Evolutionary conservation across 2,888 invertebrate genomes (phyloP), one percentile per base, ranked within the genome.

Genomic region (Eudasyphora cyanicolor): DNA sequence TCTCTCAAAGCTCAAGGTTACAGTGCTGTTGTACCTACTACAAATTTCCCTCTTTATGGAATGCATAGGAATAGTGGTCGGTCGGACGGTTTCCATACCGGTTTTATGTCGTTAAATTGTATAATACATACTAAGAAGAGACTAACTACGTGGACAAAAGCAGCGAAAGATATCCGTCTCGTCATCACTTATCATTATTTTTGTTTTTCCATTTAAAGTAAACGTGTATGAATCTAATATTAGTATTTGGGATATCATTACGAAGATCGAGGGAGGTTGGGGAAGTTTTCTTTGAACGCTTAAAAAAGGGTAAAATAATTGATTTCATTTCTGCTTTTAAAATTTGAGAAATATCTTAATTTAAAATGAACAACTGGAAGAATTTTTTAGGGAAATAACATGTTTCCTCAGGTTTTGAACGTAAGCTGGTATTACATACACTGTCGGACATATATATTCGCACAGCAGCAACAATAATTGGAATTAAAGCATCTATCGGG

Each of bases 1-100:
- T 1, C 45, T 45, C 45, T 45, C 45, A 45, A n/a, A 17, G n/a
- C 60, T 60, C 60, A 60, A 60, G 60, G 60, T 54, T 54, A 21
- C 21, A 21, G 19, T 49, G 54, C 17, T 60, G 60, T 60, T n/a
- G 60, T 57, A 57, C 49, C n/a, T n/a, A n/a, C 45, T 17, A 60
- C 27, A 12, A 38, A 38, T 4, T 45, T 45, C 45, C 29, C 32
- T n/a, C n/a, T n/a, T n/a, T n/a, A n/a, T 64, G 64, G 21, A 12
- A n/a, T n/a, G n/a, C n/a, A n/a, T n/a, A n/a, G n/a, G n/a, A n/a
- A n/a, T n/a, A n/a, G n/a, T 57, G 10, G 45, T 32, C 32, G 32
- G 8, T 32, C n/a, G 7, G 45, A n/a, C 45, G 12, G 7, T 12
- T 24, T 67, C 38, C 42, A 64, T 19, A 67, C 67, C 67, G 42